Conservation (phyloP, 2,797 vertebrate genomes). For the Neopelma chrysocephalum region DNA sequence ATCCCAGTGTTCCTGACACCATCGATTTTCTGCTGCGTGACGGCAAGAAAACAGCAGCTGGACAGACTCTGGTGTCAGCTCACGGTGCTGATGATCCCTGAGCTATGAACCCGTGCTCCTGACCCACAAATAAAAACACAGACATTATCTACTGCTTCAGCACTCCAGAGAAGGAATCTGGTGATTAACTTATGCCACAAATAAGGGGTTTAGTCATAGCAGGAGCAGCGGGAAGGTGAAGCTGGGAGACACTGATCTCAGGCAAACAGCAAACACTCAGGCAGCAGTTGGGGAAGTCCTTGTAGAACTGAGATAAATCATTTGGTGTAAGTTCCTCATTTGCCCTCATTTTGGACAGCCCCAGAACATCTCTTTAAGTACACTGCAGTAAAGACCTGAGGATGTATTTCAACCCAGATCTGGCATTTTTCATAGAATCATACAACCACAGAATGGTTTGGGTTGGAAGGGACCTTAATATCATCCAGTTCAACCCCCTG, state of each 20-base stretch:
- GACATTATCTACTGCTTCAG: conserved; percentile 33
- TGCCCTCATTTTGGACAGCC: background rate
- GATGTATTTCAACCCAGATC: background rate
- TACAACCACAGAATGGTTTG: background rate
- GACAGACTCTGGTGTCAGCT: conserved; percentile 56
- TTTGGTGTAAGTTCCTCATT: background rate
- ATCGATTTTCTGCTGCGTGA: conserved; percentile 81
- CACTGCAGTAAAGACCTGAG: background rate
- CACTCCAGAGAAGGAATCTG: conserved; percentile 8
- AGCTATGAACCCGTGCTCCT: conserved; percentile 36
- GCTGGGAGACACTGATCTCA: background rate
- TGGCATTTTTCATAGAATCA: background rate
- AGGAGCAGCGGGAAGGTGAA: background rate
- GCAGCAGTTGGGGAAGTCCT: background rate
- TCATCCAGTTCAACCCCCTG: accelerated
- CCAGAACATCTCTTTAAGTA: background rate
- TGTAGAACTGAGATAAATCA: background rate
- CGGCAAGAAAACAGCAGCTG: conserved; percentile 71
- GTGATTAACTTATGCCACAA: conserved; percentile 25
- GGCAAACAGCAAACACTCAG: background rate
- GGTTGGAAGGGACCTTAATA: background rate
- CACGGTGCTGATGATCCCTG: background rate
- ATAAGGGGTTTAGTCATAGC: background rate
- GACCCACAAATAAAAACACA: conserved; percentile 54
- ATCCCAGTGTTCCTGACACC: conserved; percentile 79